Percentiles rank a stretch among this genome's conserved stretches.
Conservation (phyloP, 2,113 vertebrate genomes). For the Danio rerio region DNA sequence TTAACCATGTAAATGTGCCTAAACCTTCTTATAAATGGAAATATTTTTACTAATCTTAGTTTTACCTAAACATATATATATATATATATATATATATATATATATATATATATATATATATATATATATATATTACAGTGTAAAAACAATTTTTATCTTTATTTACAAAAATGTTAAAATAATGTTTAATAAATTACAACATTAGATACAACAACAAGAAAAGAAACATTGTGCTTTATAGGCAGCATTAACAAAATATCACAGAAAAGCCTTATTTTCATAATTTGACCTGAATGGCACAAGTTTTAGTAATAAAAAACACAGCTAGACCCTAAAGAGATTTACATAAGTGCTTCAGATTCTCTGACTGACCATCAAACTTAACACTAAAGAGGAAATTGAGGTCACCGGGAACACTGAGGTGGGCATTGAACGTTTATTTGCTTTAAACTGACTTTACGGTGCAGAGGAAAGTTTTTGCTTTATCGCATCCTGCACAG, state of each 20-base stretch:
- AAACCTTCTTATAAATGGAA: too few relatives aligned
- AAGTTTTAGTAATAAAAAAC: neutral
- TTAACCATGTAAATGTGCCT: too few relatives aligned
- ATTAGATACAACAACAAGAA: neutral
- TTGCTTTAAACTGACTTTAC: slow-evolving; percentile 22
- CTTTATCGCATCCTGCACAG: neutral
- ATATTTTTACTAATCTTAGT: too few relatives aligned
- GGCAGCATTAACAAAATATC: neutral
- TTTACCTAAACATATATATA: too few relatives aligned
- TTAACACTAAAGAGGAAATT: slow-evolving; percentile 26
- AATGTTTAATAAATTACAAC: neutral
- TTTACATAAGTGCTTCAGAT: neutral
- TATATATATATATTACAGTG: too few relatives aligned
- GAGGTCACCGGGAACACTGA: slow-evolving; percentile 20
- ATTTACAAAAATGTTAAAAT: too few relatives aligned
- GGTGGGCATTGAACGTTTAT: slow-evolving; percentile 5
- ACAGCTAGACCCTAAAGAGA: neutral
- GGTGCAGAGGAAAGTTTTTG: neutral
- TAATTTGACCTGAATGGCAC: neutral
- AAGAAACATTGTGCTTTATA: neutral
- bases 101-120: too few relatives aligned
- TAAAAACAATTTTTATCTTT: too few relatives aligned
- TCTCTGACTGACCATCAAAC: neutral
- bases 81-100: too few relatives aligned
- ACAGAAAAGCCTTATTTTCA: neutral